A percentile compares a stretch with the other conserved stretches of the same genome.
Conservation (phyloP, 2,797 vertebrate species). For the Graptemys geographica region DNA sequence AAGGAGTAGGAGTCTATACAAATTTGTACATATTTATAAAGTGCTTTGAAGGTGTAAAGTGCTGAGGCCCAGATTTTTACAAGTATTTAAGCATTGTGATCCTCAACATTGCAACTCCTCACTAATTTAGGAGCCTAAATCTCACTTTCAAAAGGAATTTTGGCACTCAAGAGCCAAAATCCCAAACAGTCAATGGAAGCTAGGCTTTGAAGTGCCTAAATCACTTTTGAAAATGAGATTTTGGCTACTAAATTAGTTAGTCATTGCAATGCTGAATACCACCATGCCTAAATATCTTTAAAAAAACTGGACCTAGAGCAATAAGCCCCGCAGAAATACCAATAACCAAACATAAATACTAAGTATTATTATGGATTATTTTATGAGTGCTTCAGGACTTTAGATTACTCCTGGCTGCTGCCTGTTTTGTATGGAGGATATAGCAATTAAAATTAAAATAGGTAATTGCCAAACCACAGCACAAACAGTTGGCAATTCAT, state of each 20-base stretch:
- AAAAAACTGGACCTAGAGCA: neutral
- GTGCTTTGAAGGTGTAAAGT: neutral
- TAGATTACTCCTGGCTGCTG: neutral
- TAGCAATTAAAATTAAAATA: neutral
- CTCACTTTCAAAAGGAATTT: neutral
- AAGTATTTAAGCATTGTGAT: neutral
- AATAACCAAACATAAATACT: neutral
- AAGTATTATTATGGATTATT: neutral
- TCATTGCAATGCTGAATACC: neutral
- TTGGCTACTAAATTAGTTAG: neutral
- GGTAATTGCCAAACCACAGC: neutral
- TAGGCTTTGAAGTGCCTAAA: neutral
- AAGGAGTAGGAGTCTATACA: neutral
- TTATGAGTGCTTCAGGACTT: neutral
- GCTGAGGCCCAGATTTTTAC: neutral
- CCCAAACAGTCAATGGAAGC: neutral
- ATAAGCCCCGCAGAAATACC: neutral
- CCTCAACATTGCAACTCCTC: neutral
- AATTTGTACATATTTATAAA: neutral
- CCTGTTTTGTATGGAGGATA: neutral
- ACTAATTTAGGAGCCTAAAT: neutral
- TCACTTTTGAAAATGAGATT: neutral
- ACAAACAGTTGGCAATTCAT: neutral
- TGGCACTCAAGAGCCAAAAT: neutral
- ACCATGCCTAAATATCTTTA: neutral